These are phyloP conservation scores for Sebastes variabilis DNA, from an alignment of 2,797 vertebrate species.

Conservation along the genomic window DNA sequence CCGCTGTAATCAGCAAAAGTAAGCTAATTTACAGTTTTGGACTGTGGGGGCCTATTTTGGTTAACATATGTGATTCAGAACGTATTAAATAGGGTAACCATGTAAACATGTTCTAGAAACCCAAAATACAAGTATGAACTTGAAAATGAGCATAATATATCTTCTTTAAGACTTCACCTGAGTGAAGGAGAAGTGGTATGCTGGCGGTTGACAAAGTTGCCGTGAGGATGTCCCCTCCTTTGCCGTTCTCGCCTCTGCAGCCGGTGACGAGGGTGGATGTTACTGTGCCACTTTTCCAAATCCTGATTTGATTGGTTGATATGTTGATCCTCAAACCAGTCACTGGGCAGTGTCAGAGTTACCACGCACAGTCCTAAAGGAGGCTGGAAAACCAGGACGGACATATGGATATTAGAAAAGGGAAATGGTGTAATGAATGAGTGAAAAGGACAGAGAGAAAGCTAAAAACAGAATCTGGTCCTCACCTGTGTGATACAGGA, in stretches of 20 bases:
- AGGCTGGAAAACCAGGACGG: slow-evolving; percentile 61
- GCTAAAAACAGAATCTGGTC: neutral
- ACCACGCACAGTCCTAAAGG: slow-evolving; percentile 76
- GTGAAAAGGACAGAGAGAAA: neutral
- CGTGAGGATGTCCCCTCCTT: neutral
- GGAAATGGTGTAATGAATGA: neutral
- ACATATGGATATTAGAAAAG: neutral
- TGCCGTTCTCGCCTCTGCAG: slow-evolving; percentile 3
- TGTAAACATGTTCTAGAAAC: neutral
- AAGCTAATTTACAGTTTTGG: no score
- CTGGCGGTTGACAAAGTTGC: neutral
- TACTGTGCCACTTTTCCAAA: slow-evolving; percentile 20
- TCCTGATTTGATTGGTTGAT: slow-evolving; percentile 25
- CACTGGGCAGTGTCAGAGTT: slow-evolving; percentile 67
- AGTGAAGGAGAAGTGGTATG: neutral
- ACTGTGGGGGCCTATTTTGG: no score
- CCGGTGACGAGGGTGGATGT: slow-evolving; percentile 2
- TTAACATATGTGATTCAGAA: no score
- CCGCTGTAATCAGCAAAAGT: no score
- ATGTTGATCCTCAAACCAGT: slow-evolving; percentile 67
- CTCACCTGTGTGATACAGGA: slow-evolving; percentile 79
- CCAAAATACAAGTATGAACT: no score
- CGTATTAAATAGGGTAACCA: no score
- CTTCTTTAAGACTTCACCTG: slow-evolving; percentile 19
- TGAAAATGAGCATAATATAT: neutral